Base-by-base conservation (phyloP, 2,113 vertebrate species). In the Ursus arctos region DNA sequence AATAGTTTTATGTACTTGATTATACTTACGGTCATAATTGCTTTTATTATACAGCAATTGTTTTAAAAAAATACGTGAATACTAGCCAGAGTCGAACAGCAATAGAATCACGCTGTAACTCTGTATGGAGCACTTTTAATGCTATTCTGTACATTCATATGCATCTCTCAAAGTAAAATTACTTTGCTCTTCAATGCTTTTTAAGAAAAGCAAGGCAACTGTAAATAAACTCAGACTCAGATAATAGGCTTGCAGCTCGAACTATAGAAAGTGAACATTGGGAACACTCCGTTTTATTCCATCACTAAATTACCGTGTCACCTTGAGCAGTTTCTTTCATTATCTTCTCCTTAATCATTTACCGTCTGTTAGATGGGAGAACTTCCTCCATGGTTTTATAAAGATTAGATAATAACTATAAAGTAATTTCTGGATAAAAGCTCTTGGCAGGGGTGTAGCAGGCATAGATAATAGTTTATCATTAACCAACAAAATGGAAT, bases 361-460 rank as follows among this genome's bases (percentile, higher is more conserved):
- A 98, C 98, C 77, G 2, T 96, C 84, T 94, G 98, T 97, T 96
- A 94, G 82, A 97, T 80, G 91, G 72, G 92, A 96, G 97, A 92
- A 98, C 94, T 98, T 98, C 97, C 97, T 98, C 89, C 92, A 97
- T 93, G 59, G 96, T 93, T 98, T 97, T 97, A 95, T 94, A 96
- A 97, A 98, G 98, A 97, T 98, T 98, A 98, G 97, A 98, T 98
- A 98, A 97, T 98, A 98, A 96, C 97, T 97, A 96, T 98, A 98
- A 96, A 96, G 95, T 80, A 72, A 57, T 97, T 98, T 94, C 95
- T 96, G 63, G 88, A 28, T 53, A 87, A 97, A 96, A 83, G 2
- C 47, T 96, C 90, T 97, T 98, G 98, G 97, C 97, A 97, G 72
- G 96, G 36, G 59, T 96, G 59, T 91, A 93, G 53, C 47, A 83